These are phyloP conservation scores for Atta cephalotes DNA, from an alignment of 1,140 invertebrate genomes.

Conservation along the genomic window DNA sequence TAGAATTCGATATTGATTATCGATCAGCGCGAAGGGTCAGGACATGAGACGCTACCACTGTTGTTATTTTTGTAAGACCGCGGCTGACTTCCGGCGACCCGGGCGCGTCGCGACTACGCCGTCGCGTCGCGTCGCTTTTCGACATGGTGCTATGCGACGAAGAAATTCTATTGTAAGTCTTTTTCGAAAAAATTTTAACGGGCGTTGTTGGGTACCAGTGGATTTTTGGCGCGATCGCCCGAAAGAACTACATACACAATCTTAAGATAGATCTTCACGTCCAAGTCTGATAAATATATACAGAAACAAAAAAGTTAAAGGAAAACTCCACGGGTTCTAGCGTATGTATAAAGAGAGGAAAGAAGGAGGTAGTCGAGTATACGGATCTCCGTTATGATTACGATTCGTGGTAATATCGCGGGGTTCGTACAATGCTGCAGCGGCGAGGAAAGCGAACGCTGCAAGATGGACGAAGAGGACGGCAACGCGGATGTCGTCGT, in stretches of 20 bases:
- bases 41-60: background rate
- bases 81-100: constrained; percentile 28
- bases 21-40: background rate
- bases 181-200: constrained; percentile 33
- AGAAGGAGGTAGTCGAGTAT: constrained; percentile 20
- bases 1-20: constrained; percentile 1
- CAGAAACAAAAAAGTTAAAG: constrained; percentile 27
- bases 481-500: constrained; percentile 38
- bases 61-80: constrained; percentile 61
- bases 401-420: constrained; percentile 44
- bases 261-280: constrained; percentile 64
- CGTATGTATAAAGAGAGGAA: constrained; percentile 43
- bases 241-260: constrained; percentile 54
- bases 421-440: constrained; percentile 17
- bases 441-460: constrained; percentile 9
- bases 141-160: constrained; percentile 64
- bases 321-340: constrained; percentile 46
- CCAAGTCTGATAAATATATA: constrained; percentile 63
- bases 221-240: constrained; percentile 45
- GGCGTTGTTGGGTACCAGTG: constrained; percentile 57
- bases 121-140: constrained; percentile 32
- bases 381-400: constrained; percentile 31
- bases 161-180: constrained; percentile 56
- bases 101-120: constrained; percentile 23
- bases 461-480: background rate